Evolutionary conservation across 2,113 vertebrate genomes (phyloP), one percentile per base, ranked within the genome.

Genomic region (Petroica traversi): DNA sequence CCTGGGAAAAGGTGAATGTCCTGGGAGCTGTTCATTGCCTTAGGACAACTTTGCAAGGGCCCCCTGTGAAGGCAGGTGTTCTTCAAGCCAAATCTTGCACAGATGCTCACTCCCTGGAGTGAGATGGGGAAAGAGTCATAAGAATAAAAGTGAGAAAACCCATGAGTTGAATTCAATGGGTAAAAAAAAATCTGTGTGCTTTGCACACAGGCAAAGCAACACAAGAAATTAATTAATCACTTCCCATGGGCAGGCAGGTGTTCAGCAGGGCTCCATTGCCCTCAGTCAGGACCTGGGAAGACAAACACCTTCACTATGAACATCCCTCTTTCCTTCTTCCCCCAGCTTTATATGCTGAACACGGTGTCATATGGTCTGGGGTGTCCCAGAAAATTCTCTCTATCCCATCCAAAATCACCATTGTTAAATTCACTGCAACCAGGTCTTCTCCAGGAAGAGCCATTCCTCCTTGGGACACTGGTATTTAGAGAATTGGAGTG

Each of bases 31-130:
- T 51, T 19, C 28, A 73, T 25, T 68, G 34, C 19, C 63, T 43
- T 36, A 11, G 1, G 2, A 31, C 31, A 79, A 19, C 31, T 85
- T 54, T 73, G 22, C 19, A 22, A 71, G 69, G 28, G 51, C 9
- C 1, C 19, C 0, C 0, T 24, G 10, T 12, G 20, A 71, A 69
- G 0, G 3, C 11, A 14, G 43, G 6, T 55, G 43, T n/a, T n/a
- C n/a, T n/a, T n/a, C n/a, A n/a, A n/a, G 24, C 31, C 0, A 0
- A 82, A 29, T 33, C 34, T 29, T 46, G 11, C 40, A 10, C 14
- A 61, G 69, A 45, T 6, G 8, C 10, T 67, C 8, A 0, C 11
- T 46, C 40, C 17, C 31, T 41, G 26, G 48, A 46, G 10, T 7
- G 20, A 34, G 31, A 41, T 5, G 11, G 54, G 26, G 48, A 41